Conservation (phyloP, 35 echinoderm and acorn worm species). For the Strongylocentrotus purpuratus region DNA sequence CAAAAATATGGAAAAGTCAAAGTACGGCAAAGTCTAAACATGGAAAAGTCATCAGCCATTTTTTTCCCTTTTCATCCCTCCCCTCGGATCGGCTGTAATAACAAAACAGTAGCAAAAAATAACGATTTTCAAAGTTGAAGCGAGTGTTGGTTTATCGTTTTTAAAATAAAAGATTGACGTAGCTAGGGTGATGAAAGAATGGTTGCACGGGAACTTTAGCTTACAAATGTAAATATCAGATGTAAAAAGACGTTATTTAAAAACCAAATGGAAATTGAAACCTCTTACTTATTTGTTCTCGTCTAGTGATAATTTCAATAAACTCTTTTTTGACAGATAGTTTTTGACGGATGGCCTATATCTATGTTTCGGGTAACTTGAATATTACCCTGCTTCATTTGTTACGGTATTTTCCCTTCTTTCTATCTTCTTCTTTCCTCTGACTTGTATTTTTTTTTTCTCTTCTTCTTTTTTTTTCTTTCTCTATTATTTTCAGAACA, state of each 20-base stretch:
- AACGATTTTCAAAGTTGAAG: background rate
- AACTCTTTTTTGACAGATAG: background rate
- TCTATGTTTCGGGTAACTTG: too few species aligned
- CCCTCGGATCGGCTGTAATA: background rate
- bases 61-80: background rate
- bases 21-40: background rate
- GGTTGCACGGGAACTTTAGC: background rate
- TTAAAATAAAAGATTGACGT: background rate
- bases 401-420: too few species aligned
- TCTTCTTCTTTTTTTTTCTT: too few species aligned
- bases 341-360: too few species aligned
- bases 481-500: too few species aligned
- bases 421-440: too few species aligned
- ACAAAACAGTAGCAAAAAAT: background rate
- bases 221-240: background rate
- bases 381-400: too few species aligned
- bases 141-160: conserved; percentile 10
- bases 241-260: background rate
- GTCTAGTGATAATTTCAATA: background rate
- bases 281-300: background rate
- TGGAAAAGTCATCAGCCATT: background rate
- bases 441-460: too few species aligned
- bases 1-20: background rate
- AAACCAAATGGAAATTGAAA: background rate
- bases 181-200: background rate